Conservation (phyloP, 23 tunicate species). For the Oikopleura albicans region DNA sequence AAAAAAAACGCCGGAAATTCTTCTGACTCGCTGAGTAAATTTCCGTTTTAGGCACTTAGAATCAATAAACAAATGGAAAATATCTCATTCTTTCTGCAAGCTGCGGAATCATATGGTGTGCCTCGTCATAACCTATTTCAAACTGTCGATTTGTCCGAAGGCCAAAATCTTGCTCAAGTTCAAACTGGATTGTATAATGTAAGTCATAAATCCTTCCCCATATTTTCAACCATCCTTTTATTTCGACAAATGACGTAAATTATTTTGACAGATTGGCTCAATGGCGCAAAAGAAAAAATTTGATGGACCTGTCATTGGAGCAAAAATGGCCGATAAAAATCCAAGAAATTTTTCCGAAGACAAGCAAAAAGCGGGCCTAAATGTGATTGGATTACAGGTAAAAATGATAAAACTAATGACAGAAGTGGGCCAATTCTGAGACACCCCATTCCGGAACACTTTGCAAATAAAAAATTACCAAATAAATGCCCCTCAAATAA, state of each 20-base stretch:
- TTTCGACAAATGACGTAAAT: too few relatives aligned
- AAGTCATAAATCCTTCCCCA: too few relatives aligned
- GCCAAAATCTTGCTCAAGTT: conserved; percentile 41
- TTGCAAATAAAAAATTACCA: too few relatives aligned
- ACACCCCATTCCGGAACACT: too few relatives aligned
- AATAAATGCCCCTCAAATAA: too few relatives aligned
- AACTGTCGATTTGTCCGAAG: conserved; percentile 64
- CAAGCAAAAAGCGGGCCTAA: conserved; percentile 41
- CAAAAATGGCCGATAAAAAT: conserved; percentile 41
- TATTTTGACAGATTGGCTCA: conserved; percentile 31
- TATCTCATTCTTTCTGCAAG: conserved; percentile 53
- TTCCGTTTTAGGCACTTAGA: conserved; percentile 41
- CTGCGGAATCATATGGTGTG: conserved; percentile 46
- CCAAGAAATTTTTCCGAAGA: conserved; percentile 29
- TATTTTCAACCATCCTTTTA: too few relatives aligned
- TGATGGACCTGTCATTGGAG: conserved; percentile 39
- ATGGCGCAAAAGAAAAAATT: conserved; percentile 23
- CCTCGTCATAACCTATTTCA: conserved; percentile 39
- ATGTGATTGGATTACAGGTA: conserved; percentile 72
- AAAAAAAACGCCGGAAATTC: too few relatives aligned
- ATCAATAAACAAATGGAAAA: conserved; percentile 52
- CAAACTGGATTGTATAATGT: conserved; percentile 23
- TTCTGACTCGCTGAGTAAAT: too few relatives aligned
- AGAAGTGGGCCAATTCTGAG: too few relatives aligned
- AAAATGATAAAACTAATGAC: not conserved